Conservation (phyloP, 2,113 vertebrate genomes). For the Serinus canaria region DNA sequence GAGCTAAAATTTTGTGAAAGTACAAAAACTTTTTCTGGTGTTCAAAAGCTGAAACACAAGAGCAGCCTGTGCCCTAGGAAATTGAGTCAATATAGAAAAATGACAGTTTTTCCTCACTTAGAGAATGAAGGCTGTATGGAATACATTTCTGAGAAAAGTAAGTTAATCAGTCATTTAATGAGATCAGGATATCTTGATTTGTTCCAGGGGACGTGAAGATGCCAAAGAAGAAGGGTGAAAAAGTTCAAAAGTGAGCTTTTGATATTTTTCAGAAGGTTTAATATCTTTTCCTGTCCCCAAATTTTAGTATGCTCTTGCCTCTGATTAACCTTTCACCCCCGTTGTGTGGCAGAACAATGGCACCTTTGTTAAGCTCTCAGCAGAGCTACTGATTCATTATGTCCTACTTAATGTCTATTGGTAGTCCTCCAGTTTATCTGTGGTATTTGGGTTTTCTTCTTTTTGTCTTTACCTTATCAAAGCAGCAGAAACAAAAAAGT, state of each 20-base stretch:
- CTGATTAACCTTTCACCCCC: not conserved
- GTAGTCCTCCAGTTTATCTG: not conserved
- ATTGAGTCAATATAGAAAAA: not conserved
- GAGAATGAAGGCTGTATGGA: not conserved
- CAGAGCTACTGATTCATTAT: not conserved
- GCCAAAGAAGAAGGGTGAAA: not conserved
- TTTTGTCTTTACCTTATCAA: not conserved
- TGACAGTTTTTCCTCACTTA: not conserved
- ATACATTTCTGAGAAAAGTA: not conserved
- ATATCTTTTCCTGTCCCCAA: not conserved
- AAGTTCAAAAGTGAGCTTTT: slow-evolving; percentile 15
- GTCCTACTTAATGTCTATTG: not conserved
- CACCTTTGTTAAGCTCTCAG: not conserved
- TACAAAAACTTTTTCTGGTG: not conserved
- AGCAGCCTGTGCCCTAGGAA: not conserved
- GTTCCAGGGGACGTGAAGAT: not conserved
- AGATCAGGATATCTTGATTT: not conserved
- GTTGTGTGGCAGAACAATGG: not conserved
- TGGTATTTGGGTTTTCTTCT: fast-evolving
- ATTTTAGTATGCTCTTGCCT: slow-evolving; percentile 25
- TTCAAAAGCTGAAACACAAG: not conserved
- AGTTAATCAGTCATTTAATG: not conserved
- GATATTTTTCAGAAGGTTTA: not conserved
- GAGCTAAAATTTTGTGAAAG: not conserved
- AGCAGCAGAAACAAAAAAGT: not conserved